Conservation (phyloP, 1,140 invertebrate species). For the Platorchestia sp. region DNA sequence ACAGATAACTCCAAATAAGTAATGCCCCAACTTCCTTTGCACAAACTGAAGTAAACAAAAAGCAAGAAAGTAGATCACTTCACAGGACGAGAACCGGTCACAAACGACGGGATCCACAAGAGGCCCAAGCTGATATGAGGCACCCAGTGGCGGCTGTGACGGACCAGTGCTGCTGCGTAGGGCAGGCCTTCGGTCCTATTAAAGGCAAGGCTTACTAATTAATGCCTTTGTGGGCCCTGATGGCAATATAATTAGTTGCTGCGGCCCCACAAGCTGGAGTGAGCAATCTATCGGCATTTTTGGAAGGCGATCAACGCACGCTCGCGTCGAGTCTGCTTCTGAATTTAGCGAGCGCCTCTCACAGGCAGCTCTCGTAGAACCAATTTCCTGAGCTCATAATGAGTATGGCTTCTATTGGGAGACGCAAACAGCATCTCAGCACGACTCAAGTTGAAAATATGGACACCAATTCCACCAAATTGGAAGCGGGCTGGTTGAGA, state of each 20-base stretch:
- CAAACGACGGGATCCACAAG: too few relatives aligned
- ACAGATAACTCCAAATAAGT: too few relatives aligned
- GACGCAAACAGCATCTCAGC: background rate
- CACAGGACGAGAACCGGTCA: too few relatives aligned
- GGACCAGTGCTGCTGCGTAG: background rate
- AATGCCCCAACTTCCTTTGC: too few relatives aligned
- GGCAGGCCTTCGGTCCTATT: conserved; percentile 9
- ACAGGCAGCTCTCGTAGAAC: background rate
- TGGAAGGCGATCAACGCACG: background rate
- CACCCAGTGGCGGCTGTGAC: too few relatives aligned
- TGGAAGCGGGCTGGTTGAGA: background rate
- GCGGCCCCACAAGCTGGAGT: background rate
- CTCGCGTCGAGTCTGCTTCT: background rate
- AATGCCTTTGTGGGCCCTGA: conserved; percentile 38
- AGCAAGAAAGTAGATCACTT: too few relatives aligned
- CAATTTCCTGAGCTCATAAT: background rate
- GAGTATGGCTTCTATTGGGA: background rate
- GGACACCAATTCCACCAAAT: background rate
- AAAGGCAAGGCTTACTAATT: conserved; percentile 11
- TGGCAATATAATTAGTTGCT: conserved; percentile 34
- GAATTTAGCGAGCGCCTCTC: background rate
- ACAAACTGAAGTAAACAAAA: too few relatives aligned
- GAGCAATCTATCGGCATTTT: conserved; percentile 8
- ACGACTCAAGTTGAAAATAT: background rate
- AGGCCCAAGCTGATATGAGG: too few relatives aligned